phyloP scores from a whole-genome alignment of 2,797 vertebrate genomes.

The Chelmon rostratus region DNA sequence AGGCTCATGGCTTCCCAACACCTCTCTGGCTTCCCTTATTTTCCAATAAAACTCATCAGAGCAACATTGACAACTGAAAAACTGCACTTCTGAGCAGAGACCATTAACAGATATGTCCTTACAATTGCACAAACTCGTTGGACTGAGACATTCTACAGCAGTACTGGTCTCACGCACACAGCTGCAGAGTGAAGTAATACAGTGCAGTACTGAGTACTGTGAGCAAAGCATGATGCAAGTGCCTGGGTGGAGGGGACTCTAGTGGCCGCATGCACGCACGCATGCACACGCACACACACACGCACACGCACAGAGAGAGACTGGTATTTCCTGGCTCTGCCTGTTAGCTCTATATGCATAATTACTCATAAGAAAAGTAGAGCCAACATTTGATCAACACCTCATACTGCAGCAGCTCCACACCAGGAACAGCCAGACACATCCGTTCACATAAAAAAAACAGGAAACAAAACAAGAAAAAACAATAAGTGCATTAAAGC shows the following conservation, averaged over 20 bases:
- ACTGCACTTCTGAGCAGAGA: neutral
- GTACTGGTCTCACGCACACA: neutral
- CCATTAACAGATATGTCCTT: neutral
- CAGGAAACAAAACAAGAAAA: conserved; percentile 48
- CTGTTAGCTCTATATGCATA: conserved; percentile 62
- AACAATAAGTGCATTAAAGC: conserved; percentile 42
- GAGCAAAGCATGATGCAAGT: conserved; percentile 44
- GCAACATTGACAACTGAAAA: neutral
- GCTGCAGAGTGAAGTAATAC: conserved; percentile 22
- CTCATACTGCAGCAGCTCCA: conserved; percentile 32
- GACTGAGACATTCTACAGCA: neutral
- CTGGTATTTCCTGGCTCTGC: conserved; percentile 85
- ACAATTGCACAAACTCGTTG: neutral
- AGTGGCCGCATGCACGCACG: conserved; percentile 1
- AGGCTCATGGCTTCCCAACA: neutral
- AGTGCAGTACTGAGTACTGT: neutral
- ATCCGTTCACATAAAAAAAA: conserved; percentile 36
- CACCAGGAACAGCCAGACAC: conserved; percentile 34
- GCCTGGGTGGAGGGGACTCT: conserved; percentile 50
- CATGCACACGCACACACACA: conserved; percentile 15
- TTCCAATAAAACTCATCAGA: neutral
- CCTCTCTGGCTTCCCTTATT: neutral
- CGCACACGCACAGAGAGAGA: conserved; percentile 24
- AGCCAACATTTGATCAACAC: conserved; percentile 66
- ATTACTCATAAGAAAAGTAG: conserved; percentile 55